phyloP scores from a whole-genome alignment of 1,140 invertebrate species.

The Branchinecta lindahli region DNA sequence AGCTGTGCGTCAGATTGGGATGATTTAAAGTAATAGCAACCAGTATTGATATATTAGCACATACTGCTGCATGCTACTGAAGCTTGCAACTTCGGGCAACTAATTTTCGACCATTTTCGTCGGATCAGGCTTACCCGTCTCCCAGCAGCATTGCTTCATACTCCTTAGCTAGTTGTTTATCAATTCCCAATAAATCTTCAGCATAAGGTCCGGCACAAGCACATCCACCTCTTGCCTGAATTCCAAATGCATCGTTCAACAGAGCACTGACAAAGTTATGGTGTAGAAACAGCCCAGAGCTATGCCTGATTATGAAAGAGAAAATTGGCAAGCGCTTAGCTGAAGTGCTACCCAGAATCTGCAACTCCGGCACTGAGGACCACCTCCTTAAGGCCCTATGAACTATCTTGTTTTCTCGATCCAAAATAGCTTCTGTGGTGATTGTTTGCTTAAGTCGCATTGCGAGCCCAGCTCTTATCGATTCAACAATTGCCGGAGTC shows the following conservation, averaged over 20 bases:
- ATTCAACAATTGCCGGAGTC: constrained; percentile 63
- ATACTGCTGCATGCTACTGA: too few relatives aligned
- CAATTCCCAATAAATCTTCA: constrained; percentile 66
- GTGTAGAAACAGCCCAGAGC: constrained; percentile 60
- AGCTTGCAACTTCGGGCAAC: too few relatives aligned
- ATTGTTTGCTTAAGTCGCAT: constrained; percentile 71
- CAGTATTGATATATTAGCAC: too few relatives aligned
- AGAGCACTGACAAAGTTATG: constrained; percentile 76
- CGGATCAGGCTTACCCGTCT: constrained; percentile 7
- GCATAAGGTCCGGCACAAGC: constrained; percentile 70
- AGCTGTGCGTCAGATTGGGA: too few relatives aligned
- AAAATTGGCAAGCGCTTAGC: constrained; percentile 59
- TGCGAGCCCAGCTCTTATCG: constrained; percentile 65
- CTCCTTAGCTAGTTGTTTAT: constrained; percentile 50
- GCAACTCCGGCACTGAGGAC: constrained; percentile 52
- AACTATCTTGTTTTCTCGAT: constrained; percentile 43
- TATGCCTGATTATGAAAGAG: constrained; percentile 68
- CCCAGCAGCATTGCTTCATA: constrained; percentile 27
- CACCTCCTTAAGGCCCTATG: constrained; percentile 25
- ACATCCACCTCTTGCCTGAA: constrained; percentile 71
- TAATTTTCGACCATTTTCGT: too few relatives aligned
- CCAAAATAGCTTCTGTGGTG: constrained; percentile 50
- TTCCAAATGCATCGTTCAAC: constrained; percentile 80
- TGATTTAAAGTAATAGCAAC: too few relatives aligned
- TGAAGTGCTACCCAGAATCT: constrained; percentile 53